Percentiles rank a stretch among this genome's conserved stretches.
Evolutionary conservation across 37 sponge, comb jelly and placozoan genomes (phyloP).

Genomic region (Crambe crambe): DNA sequence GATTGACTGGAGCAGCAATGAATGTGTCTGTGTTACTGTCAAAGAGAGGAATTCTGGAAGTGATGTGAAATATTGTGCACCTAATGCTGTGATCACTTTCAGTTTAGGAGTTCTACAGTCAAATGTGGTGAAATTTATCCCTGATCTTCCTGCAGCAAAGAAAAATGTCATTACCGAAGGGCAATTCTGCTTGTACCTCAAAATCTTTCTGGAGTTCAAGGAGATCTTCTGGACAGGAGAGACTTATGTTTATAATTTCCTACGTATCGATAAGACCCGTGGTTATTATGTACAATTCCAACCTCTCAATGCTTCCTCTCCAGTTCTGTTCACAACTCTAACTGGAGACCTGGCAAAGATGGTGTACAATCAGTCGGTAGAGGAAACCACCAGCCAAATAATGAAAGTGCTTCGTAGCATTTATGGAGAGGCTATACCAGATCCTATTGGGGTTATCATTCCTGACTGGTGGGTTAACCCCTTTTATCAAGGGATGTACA

Average conservation of each 20-base stretch:
- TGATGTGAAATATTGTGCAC: constrained; percentile 46
- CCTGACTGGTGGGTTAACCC: constrained; percentile 53
- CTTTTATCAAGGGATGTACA: constrained; percentile 48
- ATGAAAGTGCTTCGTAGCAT: constrained; percentile 36
- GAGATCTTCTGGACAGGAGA: background rate
- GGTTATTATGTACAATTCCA: background rate
- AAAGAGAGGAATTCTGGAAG: too few relatives aligned
- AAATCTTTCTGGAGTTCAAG: constrained; percentile 39
- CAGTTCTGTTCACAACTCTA: constrained; percentile 4
- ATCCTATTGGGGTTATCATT: constrained; percentile 28
- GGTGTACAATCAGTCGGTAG: background rate
- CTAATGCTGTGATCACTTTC: constrained; percentile 52
- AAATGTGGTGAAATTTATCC: constrained; percentile 27
- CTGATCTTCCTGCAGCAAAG: constrained; percentile 36
- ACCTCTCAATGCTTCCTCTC: background rate
- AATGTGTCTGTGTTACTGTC: constrained; percentile 64
- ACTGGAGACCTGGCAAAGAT: constrained; percentile 34
- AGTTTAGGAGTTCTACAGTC: constrained; percentile 60
- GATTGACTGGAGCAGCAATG: constrained; percentile 43
- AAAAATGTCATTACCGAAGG: constrained; percentile 20
- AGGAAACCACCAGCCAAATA: constrained; percentile 41
- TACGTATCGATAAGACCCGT: background rate
- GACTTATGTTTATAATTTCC: background rate
- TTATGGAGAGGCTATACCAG: constrained; percentile 21
- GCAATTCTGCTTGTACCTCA: constrained; percentile 21